A percentile compares a stretch with the other conserved stretches of the same genome.
Evolutionary conservation across 2,888 invertebrate species (phyloP).

Genomic region (Phymatocera aterrima): DNA sequence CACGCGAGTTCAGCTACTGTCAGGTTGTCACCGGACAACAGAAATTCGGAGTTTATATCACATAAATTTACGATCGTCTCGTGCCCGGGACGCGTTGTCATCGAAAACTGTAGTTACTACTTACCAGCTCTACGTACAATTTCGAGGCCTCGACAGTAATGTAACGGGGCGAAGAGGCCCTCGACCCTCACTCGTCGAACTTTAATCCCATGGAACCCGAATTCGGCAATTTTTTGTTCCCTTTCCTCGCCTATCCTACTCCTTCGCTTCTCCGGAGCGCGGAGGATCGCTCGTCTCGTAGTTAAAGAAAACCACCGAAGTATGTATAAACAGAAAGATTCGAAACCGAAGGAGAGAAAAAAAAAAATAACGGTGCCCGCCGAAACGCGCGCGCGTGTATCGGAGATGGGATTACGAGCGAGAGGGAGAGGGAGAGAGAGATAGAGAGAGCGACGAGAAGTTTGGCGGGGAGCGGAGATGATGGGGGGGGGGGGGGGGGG

Average conservation of each 20-base stretch:
- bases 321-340: too few species aligned
- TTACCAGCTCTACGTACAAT: slow-evolving; percentile 17
- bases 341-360: too few species aligned
- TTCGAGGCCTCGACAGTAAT: background rate
- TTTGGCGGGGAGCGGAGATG: too few species aligned
- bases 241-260: background rate
- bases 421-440: too few species aligned
- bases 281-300: too few species aligned
- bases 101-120: slow-evolving; percentile 2
- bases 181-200: background rate
- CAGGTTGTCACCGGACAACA: slow-evolving; percentile 7
- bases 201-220: slow-evolving; percentile 4
- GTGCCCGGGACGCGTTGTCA: slow-evolving; percentile 22
- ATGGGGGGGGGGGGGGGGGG: too few species aligned
- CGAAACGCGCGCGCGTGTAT: too few species aligned
- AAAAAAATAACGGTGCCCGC: too few species aligned
- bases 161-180: background rate
- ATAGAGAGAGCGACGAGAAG: too few species aligned
- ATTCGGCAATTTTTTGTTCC: background rate
- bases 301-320: background rate
- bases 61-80: slow-evolving; percentile 31
- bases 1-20: slow-evolving; percentile 21
- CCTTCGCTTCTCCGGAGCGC: too few species aligned
- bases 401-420: too few species aligned
- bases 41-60: slow-evolving; percentile 7